A percentile compares a stretch with the other conserved stretches of the same genome.
Evolutionary conservation across 2,113 vertebrate genomes (phyloP).

Genomic region (Thunnus thynnus): DNA sequence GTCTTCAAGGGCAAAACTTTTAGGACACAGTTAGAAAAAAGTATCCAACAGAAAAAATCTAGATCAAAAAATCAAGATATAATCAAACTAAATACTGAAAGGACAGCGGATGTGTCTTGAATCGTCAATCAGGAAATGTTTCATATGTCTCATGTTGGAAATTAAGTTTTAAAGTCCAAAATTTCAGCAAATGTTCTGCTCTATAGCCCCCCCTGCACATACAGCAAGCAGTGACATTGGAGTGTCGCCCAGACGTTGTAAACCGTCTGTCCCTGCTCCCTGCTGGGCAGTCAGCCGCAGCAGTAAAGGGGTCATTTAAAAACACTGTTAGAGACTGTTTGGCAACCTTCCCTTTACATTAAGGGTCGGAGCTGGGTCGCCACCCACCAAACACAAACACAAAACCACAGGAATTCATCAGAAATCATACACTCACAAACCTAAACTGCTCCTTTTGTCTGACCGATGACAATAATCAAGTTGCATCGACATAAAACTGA

Average conservation of each 20-base stretch:
- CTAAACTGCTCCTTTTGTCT: no score
- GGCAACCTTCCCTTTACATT: neutral
- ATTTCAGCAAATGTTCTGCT: neutral
- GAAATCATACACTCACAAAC: no score
- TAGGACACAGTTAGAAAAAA: no score
- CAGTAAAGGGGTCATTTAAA: constrained; percentile 15
- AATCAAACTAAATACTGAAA: no score
- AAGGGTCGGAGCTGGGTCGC: neutral
- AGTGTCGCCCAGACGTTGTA: constrained; percentile 30
- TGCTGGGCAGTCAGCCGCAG: constrained; percentile 21
- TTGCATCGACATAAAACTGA: no score
- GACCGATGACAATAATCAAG: no score
- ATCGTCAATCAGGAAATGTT: neutral
- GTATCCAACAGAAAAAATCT: no score
- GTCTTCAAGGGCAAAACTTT: no score
- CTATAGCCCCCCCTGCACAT: no score
- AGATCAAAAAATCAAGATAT: no score
- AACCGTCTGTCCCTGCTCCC: constrained; percentile 36
- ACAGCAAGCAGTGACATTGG: constrained; percentile 3
- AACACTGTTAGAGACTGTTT: neutral
- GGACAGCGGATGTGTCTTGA: neutral
- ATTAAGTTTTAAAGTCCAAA: neutral
- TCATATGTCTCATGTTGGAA: neutral
- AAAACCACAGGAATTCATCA: neutral
- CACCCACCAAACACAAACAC: neutral